Evolutionary conservation across 2,888 invertebrate species (phyloP).

Genomic region (Hermodice carunculata): DNA sequence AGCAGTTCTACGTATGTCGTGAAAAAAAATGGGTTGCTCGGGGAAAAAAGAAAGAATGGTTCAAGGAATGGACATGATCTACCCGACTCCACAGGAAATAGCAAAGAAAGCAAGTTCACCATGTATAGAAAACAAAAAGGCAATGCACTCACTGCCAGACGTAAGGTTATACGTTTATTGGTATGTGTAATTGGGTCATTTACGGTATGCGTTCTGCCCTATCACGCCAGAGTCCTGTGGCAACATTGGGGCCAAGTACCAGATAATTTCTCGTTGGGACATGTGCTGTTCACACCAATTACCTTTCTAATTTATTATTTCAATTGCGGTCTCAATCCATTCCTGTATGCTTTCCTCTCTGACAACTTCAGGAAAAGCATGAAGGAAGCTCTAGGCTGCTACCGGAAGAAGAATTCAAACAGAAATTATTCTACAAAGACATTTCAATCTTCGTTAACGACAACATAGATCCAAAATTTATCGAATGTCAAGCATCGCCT

Average conservation of each 20-base stretch:
- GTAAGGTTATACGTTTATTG: slow-evolving; percentile 89
- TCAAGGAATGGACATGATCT: too few relatives aligned
- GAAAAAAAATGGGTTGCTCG: too few relatives aligned
- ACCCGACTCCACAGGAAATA: too few relatives aligned
- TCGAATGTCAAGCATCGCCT: too few relatives aligned
- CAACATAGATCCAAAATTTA: too few relatives aligned
- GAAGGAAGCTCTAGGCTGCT: slow-evolving; percentile 76
- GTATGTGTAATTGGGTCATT: slow-evolving; percentile 90
- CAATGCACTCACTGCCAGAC: slow-evolving; percentile 78
- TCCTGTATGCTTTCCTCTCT: slow-evolving; percentile 13
- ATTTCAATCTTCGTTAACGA: too few relatives aligned
- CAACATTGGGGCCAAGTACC: slow-evolving; percentile 79
- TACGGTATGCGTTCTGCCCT: slow-evolving; percentile 89
- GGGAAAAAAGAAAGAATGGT: too few relatives aligned
- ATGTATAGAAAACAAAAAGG: too few relatives aligned
- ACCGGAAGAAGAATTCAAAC: slow-evolving; percentile 8
- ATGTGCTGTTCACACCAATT: neutral
- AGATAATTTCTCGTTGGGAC: neutral
- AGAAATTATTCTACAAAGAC: too few relatives aligned
- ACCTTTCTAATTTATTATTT: slow-evolving; percentile 10
- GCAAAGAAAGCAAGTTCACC: too few relatives aligned
- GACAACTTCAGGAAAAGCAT: slow-evolving; percentile 12
- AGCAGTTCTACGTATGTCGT: too few relatives aligned
- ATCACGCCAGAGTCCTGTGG: slow-evolving; percentile 82
- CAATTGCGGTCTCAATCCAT: slow-evolving; percentile 7